Evolutionary conservation across 2,888 invertebrate genomes (phyloP).

Genomic region (Parnassius glacialis): DNA sequence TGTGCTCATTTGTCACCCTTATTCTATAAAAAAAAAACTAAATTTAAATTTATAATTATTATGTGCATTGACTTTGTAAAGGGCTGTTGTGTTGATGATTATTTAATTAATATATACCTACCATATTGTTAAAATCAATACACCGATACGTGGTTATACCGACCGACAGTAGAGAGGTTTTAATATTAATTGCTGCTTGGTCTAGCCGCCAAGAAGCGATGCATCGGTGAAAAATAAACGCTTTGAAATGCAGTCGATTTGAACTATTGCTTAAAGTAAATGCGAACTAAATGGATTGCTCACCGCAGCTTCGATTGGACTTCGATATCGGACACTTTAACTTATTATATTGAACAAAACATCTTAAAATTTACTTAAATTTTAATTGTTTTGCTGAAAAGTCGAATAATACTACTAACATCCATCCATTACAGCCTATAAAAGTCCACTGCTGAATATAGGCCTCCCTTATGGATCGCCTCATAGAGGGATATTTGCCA

Average conservation of each 20-base stretch:
- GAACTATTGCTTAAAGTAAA: slow-evolving; percentile 10
- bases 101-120: no score
- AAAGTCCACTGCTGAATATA: no score
- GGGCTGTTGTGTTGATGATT: no score
- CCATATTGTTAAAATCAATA: slow-evolving; percentile 20
- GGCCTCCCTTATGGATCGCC: no score
- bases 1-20: no score
- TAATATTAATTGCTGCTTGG: slow-evolving; percentile 45
- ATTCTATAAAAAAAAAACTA: background rate
- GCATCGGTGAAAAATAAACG: slow-evolving; percentile 35
- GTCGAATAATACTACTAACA: no score
- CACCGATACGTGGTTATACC: slow-evolving; percentile 22
- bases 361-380: no score
- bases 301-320: background rate
- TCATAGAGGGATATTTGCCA: no score
- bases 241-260: slow-evolving; percentile 44
- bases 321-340: background rate
- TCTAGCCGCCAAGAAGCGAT: slow-evolving; percentile 38
- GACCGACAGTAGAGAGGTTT: slow-evolving; percentile 37
- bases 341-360: no score
- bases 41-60: background rate
- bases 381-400: no score
- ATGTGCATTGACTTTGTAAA: no score
- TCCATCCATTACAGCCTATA: no score
- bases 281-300: slow-evolving; percentile 3